Evolutionary conservation across 2,113 vertebrate genomes (phyloP).

Genomic region (Cyprinodon variegatus): DNA sequence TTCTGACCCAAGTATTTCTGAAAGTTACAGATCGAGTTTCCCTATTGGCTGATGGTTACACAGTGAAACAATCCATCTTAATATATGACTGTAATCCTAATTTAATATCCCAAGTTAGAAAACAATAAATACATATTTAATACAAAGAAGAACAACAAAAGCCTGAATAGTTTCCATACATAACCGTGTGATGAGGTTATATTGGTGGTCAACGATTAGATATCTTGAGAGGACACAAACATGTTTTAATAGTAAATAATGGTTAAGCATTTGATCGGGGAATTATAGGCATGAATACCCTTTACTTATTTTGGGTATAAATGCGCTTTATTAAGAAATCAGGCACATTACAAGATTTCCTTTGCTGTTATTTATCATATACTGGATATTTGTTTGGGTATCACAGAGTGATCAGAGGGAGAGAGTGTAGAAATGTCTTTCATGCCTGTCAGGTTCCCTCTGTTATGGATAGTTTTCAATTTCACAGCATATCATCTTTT

Average conservation of each 20-base stretch:
- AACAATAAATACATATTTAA: background rate
- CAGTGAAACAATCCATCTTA: background rate
- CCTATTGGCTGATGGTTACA: background rate
- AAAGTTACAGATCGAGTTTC: no score
- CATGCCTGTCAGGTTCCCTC: slow-evolving; percentile 53
- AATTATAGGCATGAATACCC: slow-evolving; percentile 11
- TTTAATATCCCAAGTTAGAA: background rate
- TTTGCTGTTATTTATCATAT: slow-evolving; percentile 31
- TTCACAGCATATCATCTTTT: slow-evolving; percentile 59
- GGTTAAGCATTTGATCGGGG: background rate
- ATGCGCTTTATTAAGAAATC: slow-evolving; percentile 31
- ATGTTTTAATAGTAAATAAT: background rate
- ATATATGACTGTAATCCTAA: background rate
- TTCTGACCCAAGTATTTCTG: no score
- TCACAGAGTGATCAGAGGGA: slow-evolving; percentile 25
- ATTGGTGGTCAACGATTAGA: background rate
- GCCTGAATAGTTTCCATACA: background rate
- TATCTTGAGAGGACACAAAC: background rate
- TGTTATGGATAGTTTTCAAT: slow-evolving; percentile 59
- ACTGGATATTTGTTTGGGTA: slow-evolving; percentile 35
- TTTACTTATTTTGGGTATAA: slow-evolving; percentile 29
- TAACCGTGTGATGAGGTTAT: background rate
- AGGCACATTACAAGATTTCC: slow-evolving; percentile 29
- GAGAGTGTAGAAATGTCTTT: slow-evolving; percentile 21
- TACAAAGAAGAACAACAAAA: background rate